phyloP scores from a whole-genome alignment of 2,113 vertebrate genomes.

The Stegostoma tigrinum region DNA sequence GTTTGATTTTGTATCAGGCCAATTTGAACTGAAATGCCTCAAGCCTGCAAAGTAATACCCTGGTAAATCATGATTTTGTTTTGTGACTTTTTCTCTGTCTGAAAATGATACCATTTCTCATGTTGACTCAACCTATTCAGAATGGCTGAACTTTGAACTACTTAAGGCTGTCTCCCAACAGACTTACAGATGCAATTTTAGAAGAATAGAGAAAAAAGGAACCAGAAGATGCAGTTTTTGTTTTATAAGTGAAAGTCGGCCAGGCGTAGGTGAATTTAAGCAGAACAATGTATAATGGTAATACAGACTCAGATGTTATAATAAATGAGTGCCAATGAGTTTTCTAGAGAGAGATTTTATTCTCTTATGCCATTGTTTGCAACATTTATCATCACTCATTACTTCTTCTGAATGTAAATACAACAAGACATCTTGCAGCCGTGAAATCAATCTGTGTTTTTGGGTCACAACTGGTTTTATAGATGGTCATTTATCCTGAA shows the following conservation, averaged over 20 bases:
- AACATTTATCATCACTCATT: neutral
- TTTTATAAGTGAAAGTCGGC: neutral
- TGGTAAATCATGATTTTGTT: neutral
- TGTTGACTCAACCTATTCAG: neutral
- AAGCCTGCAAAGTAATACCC: neutral
- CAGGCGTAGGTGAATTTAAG: neutral
- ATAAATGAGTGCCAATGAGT: neutral
- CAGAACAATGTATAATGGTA: constrained; percentile 29
- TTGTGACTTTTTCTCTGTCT: neutral
- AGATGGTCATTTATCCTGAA: too few relatives aligned
- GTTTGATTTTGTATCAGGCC: constrained; percentile 12
- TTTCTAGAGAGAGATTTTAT: neutral
- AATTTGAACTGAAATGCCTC: constrained; percentile 20
- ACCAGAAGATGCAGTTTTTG: neutral
- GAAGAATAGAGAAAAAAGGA: neutral
- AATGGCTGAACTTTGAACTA: neutral
- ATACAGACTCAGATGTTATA: neutral
- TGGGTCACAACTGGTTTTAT: neutral
- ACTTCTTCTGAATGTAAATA: neutral
- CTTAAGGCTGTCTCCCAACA: neutral
- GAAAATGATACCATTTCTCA: neutral
- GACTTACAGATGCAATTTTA: neutral
- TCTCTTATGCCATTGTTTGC: neutral
- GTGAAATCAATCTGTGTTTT: neutral
- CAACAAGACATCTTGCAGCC: neutral